A percentile compares a stretch with the other conserved stretches of the same genome.
phyloP scores from a whole-genome alignment of 2,797 vertebrate genomes.

The Rousettus madagascariensis region DNA sequence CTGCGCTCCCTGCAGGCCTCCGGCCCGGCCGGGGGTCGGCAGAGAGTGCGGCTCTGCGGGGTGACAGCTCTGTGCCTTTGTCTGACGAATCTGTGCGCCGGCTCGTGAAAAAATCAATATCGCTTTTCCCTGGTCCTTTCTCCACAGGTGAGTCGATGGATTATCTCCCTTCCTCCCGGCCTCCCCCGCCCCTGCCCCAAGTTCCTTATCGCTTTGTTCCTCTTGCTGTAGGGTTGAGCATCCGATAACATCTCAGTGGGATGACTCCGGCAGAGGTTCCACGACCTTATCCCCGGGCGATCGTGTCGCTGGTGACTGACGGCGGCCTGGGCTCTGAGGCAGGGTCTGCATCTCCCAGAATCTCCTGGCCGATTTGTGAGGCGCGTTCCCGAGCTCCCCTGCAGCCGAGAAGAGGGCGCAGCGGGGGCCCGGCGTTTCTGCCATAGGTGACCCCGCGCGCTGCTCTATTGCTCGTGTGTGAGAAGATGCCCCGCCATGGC shows the following conservation, averaged over 20 bases:
- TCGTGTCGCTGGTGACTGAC: constrained; percentile 79
- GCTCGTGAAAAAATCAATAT: constrained; percentile 86
- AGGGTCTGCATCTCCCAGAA: constrained; percentile 73
- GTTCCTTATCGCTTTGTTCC: constrained; percentile 79
- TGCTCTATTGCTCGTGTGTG: background rate
- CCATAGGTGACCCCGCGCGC: background rate
- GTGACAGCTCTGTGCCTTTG: constrained; percentile 85
- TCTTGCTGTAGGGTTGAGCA: constrained; percentile 82
- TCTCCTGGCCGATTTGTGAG: constrained; percentile 73
- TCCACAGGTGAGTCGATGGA: constrained; percentile 85
- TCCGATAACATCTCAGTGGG: constrained; percentile 78
- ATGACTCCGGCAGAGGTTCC: constrained; percentile 70
- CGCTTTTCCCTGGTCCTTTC: constrained; percentile 79
- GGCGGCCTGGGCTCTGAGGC: constrained; percentile 71
- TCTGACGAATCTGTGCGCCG: constrained; percentile 85
- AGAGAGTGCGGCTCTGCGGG: constrained; percentile 56
- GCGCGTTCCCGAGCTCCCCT: constrained; percentile 58
- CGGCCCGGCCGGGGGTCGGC: too few relatives aligned
- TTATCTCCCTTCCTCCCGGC: constrained; percentile 49
- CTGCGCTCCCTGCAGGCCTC: background rate
- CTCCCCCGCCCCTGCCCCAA: background rate
- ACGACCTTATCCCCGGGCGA: constrained; percentile 80
- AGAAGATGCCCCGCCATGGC: background rate
- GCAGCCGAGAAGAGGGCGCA: constrained; percentile 40
- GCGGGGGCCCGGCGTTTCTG: background rate